Base-by-base conservation (phyloP, 1,140 invertebrate species). In the Epicauta chinensis region DNA sequence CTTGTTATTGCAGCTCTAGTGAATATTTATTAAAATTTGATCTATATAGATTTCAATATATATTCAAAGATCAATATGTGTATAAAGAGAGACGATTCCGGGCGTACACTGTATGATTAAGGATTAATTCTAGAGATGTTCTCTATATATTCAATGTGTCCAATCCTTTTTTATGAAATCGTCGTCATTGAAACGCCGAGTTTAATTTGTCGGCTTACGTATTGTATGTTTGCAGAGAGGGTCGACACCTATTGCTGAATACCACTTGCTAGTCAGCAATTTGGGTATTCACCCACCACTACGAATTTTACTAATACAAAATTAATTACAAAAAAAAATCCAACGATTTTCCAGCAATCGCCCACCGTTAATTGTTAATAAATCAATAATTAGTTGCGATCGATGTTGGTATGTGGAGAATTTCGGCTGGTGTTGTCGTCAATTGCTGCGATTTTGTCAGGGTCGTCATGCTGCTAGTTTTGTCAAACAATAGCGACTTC, bases 101-200 rank as follows among this genome's bases (percentile, higher is more conserved):
- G 44, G 16, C 36, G 34, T 15, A 37, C 34, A 47, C 34, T 5
- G 23, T n/a, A n/a, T 37, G 45, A 47, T 47, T 47, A 47, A 47
- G 45, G 45, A 47, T 47, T 47, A 47, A 47, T 47, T 47, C 45
- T 37, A 11, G 14, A 47, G 32, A 13, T 37, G 32, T 37, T 47
- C 46, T 47, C 32, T 32, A 46, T 47, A 53, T 53, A 47, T 51
- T 55, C 53, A 55, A 51, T 55, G 53, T 55, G 53, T 55, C 48
- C 53, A 51, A 55, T 55, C 53, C 53, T 55, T 55, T 55, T 55
- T 55, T 55, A 55, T 55, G 53, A 55, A 55, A 55, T 55, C 53
- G 53, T 45, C 44, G 32, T 34, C 47, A 55, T 17, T 44, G 31
- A 42, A 40, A 38, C 47, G 41, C 47, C 43, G 12, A 32, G 51